Conservation (phyloP, 2,888 invertebrate genomes). For the Brenthis daphne region DNA sequence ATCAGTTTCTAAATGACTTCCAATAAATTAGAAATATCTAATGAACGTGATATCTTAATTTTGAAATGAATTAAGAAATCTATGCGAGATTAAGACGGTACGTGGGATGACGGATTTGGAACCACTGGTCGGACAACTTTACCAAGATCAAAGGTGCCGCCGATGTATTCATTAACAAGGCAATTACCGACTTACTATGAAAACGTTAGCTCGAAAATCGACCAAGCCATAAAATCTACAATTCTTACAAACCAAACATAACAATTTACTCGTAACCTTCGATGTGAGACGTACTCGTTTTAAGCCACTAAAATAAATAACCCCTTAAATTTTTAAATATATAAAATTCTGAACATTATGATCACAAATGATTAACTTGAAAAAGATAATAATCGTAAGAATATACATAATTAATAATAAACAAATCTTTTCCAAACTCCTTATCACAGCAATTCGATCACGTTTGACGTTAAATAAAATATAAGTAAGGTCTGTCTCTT, state of each 20-base stretch:
- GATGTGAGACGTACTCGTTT: conserved; percentile 7
- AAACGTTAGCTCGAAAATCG: conserved; percentile 55
- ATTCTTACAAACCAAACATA: conserved; percentile 46
- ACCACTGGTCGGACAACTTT: conserved; percentile 66
- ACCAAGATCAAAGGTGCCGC: conserved; percentile 69
- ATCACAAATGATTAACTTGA: conserved; percentile 33
- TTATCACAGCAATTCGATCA: conserved; percentile 77
- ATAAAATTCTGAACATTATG: conserved; percentile 15
- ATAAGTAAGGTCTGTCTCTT: conserved; percentile 80
- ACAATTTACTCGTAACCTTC: conserved; percentile 31
- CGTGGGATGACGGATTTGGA: conserved; percentile 63
- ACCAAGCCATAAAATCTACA: conserved; percentile 57
- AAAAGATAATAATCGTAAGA: conserved; percentile 50
- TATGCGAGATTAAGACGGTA: conserved; percentile 49
- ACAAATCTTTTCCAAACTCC: conserved; percentile 67
- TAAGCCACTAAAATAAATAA: conserved; percentile 27
- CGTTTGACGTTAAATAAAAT: conserved; percentile 79
- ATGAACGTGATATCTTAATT: conserved; percentile 65
- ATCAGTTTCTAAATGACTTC: conserved; percentile 47
- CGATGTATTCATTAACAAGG: conserved; percentile 72
- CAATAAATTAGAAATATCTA: conserved; percentile 69
- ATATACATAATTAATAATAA: conserved; percentile 72
- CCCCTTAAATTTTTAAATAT: not conserved
- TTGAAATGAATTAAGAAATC: conserved; percentile 59
- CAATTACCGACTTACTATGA: conserved; percentile 71